Conservation (phyloP, 2,888 invertebrate genomes). For the Macaria notata region DNA sequence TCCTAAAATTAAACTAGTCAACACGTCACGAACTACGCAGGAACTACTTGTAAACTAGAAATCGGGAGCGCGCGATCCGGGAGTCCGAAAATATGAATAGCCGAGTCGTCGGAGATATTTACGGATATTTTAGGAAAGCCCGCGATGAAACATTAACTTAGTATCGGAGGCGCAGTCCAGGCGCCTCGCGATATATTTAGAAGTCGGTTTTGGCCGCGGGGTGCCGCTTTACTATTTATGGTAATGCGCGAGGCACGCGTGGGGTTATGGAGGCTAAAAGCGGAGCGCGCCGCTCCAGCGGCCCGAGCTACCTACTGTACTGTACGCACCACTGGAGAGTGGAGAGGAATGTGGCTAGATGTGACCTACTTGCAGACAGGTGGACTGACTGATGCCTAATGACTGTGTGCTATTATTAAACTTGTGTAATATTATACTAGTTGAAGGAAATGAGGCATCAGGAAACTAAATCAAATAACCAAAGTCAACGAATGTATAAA, state of each 20-base stretch:
- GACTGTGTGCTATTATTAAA: constrained; percentile 21
- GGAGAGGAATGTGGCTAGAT: constrained; percentile 41
- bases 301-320: background rate
- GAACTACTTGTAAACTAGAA: constrained; percentile 32
- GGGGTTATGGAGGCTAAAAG: constrained; percentile 57
- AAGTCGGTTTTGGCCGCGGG: constrained; percentile 52
- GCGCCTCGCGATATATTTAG: constrained; percentile 64
- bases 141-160: constrained; percentile 30
- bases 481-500: constrained; percentile 75
- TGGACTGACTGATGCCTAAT: constrained; percentile 23
- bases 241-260: constrained; percentile 64
- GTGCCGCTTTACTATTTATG: constrained; percentile 76
- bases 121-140: constrained; percentile 43
- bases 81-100: constrained; percentile 55
- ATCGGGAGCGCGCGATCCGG: constrained; percentile 43
- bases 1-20: constrained; percentile 26
- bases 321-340: too few relatives aligned
- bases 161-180: constrained; percentile 31
- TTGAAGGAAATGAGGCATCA: constrained; percentile 38
- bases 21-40: constrained; percentile 21
- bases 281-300: constrained; percentile 28
- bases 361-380: constrained; percentile 61
- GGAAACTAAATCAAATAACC: constrained; percentile 61
- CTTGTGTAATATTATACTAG: constrained; percentile 38
- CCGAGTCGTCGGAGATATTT: constrained; percentile 29